Conservation (phyloP, 2,888 invertebrate species). For the Cyclophora albipunctata region DNA sequence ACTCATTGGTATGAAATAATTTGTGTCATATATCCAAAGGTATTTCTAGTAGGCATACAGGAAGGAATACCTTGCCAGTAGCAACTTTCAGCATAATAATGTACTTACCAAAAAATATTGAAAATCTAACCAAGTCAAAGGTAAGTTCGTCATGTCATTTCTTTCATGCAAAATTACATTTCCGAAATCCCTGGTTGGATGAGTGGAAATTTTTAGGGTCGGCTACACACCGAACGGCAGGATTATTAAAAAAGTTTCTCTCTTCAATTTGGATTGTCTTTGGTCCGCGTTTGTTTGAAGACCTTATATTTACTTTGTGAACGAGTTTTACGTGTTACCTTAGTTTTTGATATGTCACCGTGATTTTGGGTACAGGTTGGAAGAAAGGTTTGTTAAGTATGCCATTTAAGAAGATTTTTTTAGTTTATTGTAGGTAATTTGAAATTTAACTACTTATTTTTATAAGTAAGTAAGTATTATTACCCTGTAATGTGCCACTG, state of each 20-base stretch:
- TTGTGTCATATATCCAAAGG: too few species aligned
- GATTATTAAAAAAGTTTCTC: conserved; percentile 73
- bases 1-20: too few species aligned
- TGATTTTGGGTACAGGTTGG: conserved; percentile 1
- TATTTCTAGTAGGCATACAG: too few species aligned
- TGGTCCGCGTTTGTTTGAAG: conserved; percentile 49
- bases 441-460: too few species aligned
- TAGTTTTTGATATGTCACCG: conserved; percentile 21
- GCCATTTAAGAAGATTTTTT: too few species aligned
- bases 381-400: too few species aligned
- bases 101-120: conserved; percentile 34
- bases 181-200: conserved; percentile 44
- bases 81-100: too few species aligned
- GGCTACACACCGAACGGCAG: conserved; percentile 63
- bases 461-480: too few species aligned
- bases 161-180: conserved; percentile 71
- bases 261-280: conserved; percentile 67
- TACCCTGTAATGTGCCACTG: too few species aligned
- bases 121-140: conserved; percentile 44
- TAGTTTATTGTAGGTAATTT: too few species aligned
- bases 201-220: conserved; percentile 53
- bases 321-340: conserved; percentile 18
- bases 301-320: conserved; percentile 6
- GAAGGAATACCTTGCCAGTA: too few species aligned
- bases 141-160: conserved; percentile 63